A percentile compares a stretch with the other conserved stretches of the same genome.
phyloP scores from a whole-genome alignment of 2,113 vertebrate species.

The Bombycilla garrulus region DNA sequence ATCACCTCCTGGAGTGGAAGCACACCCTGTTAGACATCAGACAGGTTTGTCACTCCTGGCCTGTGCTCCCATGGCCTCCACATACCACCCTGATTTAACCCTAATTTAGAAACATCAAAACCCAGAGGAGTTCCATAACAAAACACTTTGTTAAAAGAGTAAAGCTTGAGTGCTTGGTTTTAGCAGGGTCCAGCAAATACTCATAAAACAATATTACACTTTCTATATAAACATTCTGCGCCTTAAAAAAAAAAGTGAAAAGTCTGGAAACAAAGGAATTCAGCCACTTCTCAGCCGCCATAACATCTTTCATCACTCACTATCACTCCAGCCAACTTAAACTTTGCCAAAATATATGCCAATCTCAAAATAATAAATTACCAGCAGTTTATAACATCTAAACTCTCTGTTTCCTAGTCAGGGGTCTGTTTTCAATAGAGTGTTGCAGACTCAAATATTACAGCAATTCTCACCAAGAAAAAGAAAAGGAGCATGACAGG shows the following conservation, averaged over 20 bases:
- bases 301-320: constrained; percentile 58
- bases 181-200: constrained; percentile 15
- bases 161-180: constrained; percentile 14
- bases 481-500: neutral
- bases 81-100: constrained; percentile 31
- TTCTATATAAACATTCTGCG: constrained; percentile 35
- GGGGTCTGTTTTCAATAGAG: constrained; percentile 29
- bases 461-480: neutral
- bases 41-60: constrained; percentile 5
- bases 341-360: constrained; percentile 55
- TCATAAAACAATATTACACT: constrained; percentile 52
- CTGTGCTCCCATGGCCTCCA: neutral
- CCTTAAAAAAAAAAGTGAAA: constrained; percentile 31
- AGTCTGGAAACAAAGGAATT: constrained; percentile 57
- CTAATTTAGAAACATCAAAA: constrained; percentile 7
- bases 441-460: neutral
- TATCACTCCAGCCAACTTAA: constrained; percentile 32
- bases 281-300: constrained; percentile 20
- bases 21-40: neutral
- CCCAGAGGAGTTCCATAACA: constrained; percentile 34
- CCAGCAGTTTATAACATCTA: constrained; percentile 5
- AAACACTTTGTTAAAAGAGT: constrained; percentile 34
- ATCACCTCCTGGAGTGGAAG: neutral
- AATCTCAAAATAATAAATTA: constrained; percentile 58
- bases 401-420: constrained; percentile 31